Conservation (phyloP, 2,113 vertebrate species). For the Rhagologus leucostigma region DNA sequence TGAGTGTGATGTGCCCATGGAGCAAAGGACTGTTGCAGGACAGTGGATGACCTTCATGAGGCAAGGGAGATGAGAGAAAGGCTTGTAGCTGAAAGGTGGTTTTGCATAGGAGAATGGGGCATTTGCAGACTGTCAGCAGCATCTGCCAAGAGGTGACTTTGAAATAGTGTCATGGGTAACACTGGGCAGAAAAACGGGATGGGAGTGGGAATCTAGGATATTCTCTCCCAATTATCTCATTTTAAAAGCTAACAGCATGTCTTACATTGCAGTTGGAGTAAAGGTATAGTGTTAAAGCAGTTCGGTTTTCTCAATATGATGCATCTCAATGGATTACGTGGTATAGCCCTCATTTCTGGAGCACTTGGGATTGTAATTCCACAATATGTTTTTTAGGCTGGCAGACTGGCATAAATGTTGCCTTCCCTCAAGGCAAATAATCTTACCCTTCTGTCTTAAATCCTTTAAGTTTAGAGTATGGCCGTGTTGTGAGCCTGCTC, state of each 20-base stretch:
- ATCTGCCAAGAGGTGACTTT: not conserved
- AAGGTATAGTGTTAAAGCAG: not conserved
- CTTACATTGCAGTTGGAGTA: not conserved
- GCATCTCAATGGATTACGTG: not conserved
- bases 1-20: not conserved
- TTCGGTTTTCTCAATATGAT: not conserved
- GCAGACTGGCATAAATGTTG: not conserved
- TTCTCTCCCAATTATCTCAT: not conserved
- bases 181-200: not conserved
- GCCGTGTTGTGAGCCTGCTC: not conserved
- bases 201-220: not conserved
- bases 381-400: not conserved
- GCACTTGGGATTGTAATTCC: not conserved
- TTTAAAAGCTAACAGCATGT: not conserved
- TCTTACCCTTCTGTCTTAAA: not conserved
- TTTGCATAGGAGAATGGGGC: not conserved
- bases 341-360: not conserved
- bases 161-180: not conserved
- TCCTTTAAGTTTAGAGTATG: not conserved
- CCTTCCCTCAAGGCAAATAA: not conserved
- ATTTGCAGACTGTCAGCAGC: not conserved
- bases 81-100: not conserved
- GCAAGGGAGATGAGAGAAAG: not conserved
- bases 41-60: not conserved
- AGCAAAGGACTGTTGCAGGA: not conserved